Evolutionary conservation across 2,888 invertebrate genomes (phyloP), one percentile per base, ranked within the genome.

Genomic region (Drosophila prolongata): DNA sequence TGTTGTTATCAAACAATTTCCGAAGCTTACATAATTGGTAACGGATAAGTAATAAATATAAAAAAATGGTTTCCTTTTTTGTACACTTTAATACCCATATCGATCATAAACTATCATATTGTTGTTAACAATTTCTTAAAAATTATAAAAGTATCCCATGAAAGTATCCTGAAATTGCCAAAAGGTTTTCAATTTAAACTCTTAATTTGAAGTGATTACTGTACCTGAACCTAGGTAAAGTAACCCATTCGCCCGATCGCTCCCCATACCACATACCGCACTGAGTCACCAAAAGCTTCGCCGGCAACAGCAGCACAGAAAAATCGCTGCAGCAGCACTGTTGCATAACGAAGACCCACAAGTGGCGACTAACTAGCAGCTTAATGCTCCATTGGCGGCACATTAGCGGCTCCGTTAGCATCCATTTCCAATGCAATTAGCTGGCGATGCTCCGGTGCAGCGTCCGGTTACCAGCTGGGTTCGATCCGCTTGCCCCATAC

Each of bases 371-470:
- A 62, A 84, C 61, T 78, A 44, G 80, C 84, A 72, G 83, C 80
- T 87, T 68, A 87, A 89, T 87, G 89, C 75, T 67, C 68, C 80
- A 89, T 86, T 86, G 68, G 42, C 67, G 77, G 53, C 70, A 68
- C 76, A 75, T 81, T 78, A 80, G 43, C 80, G 55, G 80, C 73
- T 53, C 57, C 77, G 71, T 71, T 71, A 71, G 56, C 62, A 66
- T 54, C 69, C 60, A 72, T 70, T 62, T 70, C 60, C 72, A 73
- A 66, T 72, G 83, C 88, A 89, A 87, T 83, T 83, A 89, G 79
- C 61, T 67, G 68, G 67, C 77, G 86, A 64, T 74, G 76, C 40
- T 59, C 60, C 66, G 70, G 61, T 56, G 50, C 55, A 38, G 87
- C 78, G 81, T 82, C 89, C 89, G 82, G 77, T 85, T 83, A 73